These are phyloP conservation scores for Drosophila repletoides DNA, from an alignment of 1,140 invertebrate species.

Conservation along the genomic window DNA sequence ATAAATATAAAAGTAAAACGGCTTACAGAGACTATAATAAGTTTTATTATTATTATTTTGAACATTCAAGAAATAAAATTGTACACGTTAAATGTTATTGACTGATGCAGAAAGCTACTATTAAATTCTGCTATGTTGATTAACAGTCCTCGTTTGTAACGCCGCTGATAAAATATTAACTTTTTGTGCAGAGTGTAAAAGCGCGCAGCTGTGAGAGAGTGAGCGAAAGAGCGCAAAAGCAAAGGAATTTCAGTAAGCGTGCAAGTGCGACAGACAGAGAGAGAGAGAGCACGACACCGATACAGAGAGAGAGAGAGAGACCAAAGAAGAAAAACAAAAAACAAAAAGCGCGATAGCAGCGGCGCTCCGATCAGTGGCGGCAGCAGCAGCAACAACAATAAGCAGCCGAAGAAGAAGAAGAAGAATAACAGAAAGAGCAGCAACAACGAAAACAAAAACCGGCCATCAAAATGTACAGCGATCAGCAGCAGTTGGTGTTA, in stretches of 20 bases:
- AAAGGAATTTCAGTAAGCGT: constrained; percentile 38
- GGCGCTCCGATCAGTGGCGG: constrained; percentile 25
- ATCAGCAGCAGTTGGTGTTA: constrained; percentile 52
- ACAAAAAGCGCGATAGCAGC: constrained; percentile 33
- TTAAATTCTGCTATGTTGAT: no score
- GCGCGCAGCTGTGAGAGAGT: constrained; percentile 25
- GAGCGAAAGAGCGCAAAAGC: constrained; percentile 34
- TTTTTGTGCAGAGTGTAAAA: constrained; percentile 44
- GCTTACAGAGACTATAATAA: no score
- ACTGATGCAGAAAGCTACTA: no score
- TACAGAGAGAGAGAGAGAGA: constrained; percentile 12
- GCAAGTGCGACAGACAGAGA: constrained; percentile 8
- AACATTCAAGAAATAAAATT: no score
- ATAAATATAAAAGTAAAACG: no score
- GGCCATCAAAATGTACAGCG: constrained; percentile 57
- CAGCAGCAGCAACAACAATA: constrained; percentile 15
- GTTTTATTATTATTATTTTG: no score
- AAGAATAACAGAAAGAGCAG: constrained; percentile 15
- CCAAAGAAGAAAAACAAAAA: constrained; percentile 34
- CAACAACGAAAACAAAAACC: constrained; percentile 34
- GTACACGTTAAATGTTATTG: no score
- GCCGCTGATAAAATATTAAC: no score
- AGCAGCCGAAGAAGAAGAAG: background rate
- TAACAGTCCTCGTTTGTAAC: no score
- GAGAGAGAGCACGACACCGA: constrained; percentile 16